A percentile compares a stretch with the other conserved stretches of the same genome.
Conservation (phyloP, 1,140 invertebrate genomes). For the Lordiphosa collinella region DNA sequence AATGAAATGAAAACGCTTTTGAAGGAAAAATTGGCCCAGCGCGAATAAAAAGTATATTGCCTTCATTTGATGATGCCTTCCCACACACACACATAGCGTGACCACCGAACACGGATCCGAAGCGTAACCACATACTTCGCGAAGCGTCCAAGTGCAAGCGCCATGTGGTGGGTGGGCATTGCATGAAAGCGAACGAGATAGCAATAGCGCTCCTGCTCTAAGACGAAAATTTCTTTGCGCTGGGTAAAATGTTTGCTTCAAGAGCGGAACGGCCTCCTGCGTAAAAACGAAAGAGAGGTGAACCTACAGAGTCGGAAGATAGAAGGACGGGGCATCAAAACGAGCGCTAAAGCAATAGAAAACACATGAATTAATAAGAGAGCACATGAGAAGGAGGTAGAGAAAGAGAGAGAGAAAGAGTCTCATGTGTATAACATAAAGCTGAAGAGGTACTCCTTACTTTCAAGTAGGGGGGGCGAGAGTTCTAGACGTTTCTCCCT, state of each 20-base stretch:
- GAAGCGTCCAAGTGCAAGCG: conserved; percentile 8
- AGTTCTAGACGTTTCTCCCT: too few relatives aligned
- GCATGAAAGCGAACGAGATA: conserved; percentile 53
- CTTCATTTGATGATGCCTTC: conserved; percentile 29
- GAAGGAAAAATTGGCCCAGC: conserved; percentile 30
- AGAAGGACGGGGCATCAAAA: neutral
- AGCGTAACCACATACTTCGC: conserved; percentile 60
- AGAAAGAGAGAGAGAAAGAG: too few relatives aligned
- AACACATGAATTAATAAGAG: neutral
- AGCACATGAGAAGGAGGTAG: neutral
- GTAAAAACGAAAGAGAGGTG: conserved; percentile 24
- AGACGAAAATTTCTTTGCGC: conserved; percentile 21
- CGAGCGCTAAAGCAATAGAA: conserved; percentile 22
- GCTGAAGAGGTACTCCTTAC: too few relatives aligned
- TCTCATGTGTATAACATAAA: conserved; percentile 10
- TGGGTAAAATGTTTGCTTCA: conserved; percentile 30
- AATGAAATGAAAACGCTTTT: conserved; percentile 30
- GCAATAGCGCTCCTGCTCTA: conserved; percentile 9
- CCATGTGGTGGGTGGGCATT: conserved; percentile 7
- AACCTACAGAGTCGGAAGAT: conserved; percentile 11
- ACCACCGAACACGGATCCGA: conserved; percentile 22
- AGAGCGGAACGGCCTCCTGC: conserved; percentile 21
- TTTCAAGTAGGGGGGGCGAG: too few relatives aligned
- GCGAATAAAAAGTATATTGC: conserved; percentile 13
- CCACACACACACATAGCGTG: conserved; percentile 9